Conservation (phyloP, 2,113 vertebrate species). For the Uria aalge region DNA sequence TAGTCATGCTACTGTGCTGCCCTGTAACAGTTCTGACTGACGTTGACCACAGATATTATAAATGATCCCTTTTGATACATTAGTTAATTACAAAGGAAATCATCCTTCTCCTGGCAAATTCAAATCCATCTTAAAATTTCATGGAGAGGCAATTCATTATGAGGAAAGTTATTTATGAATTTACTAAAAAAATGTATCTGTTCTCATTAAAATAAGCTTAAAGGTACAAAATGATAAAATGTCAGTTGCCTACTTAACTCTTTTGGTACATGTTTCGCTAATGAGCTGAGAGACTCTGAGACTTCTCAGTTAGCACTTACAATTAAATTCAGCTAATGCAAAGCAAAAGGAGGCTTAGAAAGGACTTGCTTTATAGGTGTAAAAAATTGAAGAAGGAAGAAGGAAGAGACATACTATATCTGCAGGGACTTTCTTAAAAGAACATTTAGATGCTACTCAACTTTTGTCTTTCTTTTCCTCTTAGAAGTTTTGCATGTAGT, state of each 20-base stretch:
- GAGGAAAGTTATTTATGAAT: constrained; percentile 56
- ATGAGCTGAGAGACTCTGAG: constrained; percentile 8
- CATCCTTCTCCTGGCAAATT: constrained; percentile 34
- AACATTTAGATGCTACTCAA: not conserved
- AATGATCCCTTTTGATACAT: constrained; percentile 46
- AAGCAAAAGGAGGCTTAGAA: not conserved
- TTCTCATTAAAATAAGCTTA: constrained; percentile 52
- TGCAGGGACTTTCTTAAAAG: not conserved
- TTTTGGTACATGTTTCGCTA: constrained; percentile 3
- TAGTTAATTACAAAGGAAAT: constrained; percentile 57
- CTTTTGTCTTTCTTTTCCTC: not conserved
- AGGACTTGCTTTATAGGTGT: not conserved
- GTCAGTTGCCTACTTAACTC: constrained; percentile 3
- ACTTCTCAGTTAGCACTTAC: not conserved
- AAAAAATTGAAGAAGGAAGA: not conserved
- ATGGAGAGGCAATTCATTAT: constrained; percentile 36
- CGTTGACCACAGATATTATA: constrained; percentile 38
- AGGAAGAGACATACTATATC: not conserved
- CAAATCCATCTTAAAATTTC: constrained; percentile 59
- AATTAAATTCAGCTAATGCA: constrained; percentile 24
- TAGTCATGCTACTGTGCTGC: not conserved
- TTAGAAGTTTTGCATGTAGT: not conserved
- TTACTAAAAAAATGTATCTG: constrained; percentile 30
- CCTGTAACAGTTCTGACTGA: constrained; percentile 10
- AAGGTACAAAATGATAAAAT: constrained; percentile 41